Percentiles rank a stretch among this genome's conserved stretches.
These are phyloP conservation scores for Acrossocheilus wenchowensis DNA, from an alignment of 2,797 vertebrate genomes.

Conservation along the genomic window DNA sequence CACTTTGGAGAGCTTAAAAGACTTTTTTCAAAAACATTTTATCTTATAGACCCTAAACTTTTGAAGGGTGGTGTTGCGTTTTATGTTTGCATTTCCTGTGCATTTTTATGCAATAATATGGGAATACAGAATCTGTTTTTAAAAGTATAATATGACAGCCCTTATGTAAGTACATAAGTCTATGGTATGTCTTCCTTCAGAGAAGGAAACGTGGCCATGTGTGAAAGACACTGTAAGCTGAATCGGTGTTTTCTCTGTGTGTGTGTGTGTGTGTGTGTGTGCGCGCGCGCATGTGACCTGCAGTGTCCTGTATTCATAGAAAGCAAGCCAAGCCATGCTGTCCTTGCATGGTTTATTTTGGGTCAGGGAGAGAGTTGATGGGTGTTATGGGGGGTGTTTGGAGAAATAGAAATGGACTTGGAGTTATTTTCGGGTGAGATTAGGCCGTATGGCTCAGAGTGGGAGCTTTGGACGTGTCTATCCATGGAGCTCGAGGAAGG, in stretches of 20 bases:
- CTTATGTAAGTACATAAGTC: neutral
- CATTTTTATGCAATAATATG: neutral
- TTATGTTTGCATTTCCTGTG: neutral
- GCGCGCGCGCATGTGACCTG: slow-evolving; percentile 2
- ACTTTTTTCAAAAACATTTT: neutral
- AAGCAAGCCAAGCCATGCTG: neutral
- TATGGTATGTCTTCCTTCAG: neutral
- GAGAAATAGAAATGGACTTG: neutral
- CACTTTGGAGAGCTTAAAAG: neutral
- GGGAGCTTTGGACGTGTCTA: slow-evolving; percentile 12
- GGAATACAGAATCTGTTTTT: neutral
- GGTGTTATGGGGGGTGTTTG: slow-evolving; percentile 16
- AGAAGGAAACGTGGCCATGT: slow-evolving; percentile 2
- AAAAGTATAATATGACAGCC: neutral
- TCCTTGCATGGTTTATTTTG: slow-evolving; percentile 25
- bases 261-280: slow-evolving; percentile 3
- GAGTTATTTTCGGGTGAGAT: slow-evolving; percentile 37
- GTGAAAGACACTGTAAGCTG: neutral
- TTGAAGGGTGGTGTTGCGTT: too few relatives aligned
- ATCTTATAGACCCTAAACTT: neutral
- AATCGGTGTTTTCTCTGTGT: slow-evolving; percentile 1
- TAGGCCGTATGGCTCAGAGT: neutral
- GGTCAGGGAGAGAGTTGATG: neutral
- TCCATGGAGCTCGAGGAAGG: slow-evolving; percentile 14
- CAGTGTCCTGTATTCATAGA: slow-evolving; percentile 23